Evolutionary conservation across 2,797 vertebrate genomes (phyloP).

Genomic region (Coreius guichenoti): DNA sequence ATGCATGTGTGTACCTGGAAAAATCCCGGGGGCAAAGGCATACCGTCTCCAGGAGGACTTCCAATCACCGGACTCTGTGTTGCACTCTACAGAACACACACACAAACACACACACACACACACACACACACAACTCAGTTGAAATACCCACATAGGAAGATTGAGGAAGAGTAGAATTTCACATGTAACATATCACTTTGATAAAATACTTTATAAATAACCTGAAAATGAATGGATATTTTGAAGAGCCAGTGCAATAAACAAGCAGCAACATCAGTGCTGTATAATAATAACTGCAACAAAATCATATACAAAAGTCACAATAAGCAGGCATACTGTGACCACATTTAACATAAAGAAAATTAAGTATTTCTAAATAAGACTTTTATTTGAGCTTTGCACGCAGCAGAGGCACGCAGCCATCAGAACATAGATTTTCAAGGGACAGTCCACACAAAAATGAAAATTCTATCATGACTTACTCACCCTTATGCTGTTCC

Average conservation of each 20-base stretch:
- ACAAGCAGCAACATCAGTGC: not conserved
- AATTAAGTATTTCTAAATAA: not conserved
- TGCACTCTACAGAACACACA: slow-evolving; percentile 82
- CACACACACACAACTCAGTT: not conserved
- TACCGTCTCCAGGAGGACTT: slow-evolving; percentile 95
- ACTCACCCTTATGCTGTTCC: not conserved
- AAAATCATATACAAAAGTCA: not conserved
- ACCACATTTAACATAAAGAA: not conserved
- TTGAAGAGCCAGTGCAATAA: not conserved
- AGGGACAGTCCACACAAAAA: no score
- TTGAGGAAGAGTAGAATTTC: not conserved
- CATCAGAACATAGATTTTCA: not conserved
- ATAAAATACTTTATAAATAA: not conserved
- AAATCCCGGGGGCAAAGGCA: slow-evolving; percentile 97
- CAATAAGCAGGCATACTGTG: not conserved
- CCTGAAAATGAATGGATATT: not conserved
- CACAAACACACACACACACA: slow-evolving; percentile 39
- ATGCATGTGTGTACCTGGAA: slow-evolving; percentile 86
- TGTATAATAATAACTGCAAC: not conserved
- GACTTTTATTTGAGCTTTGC: not conserved
- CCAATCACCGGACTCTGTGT: slow-evolving; percentile 94
- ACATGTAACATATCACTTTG: not conserved
- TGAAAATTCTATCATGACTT: not conserved
- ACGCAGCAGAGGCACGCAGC: not conserved
- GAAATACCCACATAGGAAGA: not conserved